Evolutionary conservation across 2,113 vertebrate species (phyloP), one percentile per base, ranked within the genome.

Genomic region (Chamaea fasciata): DNA sequence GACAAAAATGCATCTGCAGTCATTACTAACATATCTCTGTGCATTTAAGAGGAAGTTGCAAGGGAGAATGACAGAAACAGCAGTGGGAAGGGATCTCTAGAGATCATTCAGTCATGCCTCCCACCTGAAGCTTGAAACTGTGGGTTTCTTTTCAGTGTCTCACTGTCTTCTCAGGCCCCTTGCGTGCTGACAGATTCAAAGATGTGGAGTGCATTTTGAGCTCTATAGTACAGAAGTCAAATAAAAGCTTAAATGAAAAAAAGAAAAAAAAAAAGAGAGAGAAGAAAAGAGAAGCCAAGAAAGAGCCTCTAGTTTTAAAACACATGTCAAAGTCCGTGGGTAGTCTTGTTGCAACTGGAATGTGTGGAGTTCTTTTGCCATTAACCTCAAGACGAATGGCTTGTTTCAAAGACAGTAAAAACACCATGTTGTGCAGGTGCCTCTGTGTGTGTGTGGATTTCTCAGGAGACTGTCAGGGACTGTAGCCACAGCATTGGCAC

Each of bases 331-430:
- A 55, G 27, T 50, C 83, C 39, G 35, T 50, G 41, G 12, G 44
- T 68, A 85, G 55, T 78, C 44, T 33, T 49, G 11, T 55, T 53
- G 35, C 2, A 6, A 83, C 26, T 7, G 2, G 56, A 78, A 23
- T 52, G 26, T 18, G 20, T 83, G 31, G 22, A 88, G 42, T 15
- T 88, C 85, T 93, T 88, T 93, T 78, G 24, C 64, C 49, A 41
- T 90, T 90, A 94, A 74, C n/a, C 28, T 67, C 42, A 64, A 78
- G 91, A 88, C 5, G 7, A 89, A 94, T 86, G 44, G 33, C 31
- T 90, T 95, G 39, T 90, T 96, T 95, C 64, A 90, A 96, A 92
- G 64, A 95, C 64, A 88, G 90, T 95, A 94, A 95, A 97, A 95
- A 70, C 81, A 26, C 64, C 35, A 52, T 44, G 41, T 57, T 83